A percentile compares a stretch with the other conserved stretches of the same genome.
These are phyloP conservation scores for Zophobas morio DNA, from an alignment of 1,140 invertebrate species.

Conservation along the genomic window DNA sequence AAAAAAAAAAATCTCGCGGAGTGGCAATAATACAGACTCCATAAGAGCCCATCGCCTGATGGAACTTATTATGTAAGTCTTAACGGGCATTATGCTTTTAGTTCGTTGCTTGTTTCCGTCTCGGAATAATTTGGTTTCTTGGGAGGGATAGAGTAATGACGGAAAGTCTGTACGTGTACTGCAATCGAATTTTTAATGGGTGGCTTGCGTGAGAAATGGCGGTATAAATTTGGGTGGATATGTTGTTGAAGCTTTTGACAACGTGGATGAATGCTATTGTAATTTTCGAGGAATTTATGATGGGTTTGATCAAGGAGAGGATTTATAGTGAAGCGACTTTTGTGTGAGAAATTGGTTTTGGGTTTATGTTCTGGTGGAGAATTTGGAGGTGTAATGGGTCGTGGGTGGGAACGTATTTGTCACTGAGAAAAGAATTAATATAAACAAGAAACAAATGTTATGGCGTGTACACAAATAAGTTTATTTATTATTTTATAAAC, in stretches of 20 bases:
- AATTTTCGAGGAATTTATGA: slow-evolving; percentile 2
- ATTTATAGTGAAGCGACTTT: not conserved
- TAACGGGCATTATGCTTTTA: slow-evolving; percentile 36
- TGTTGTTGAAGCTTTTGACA: not conserved
- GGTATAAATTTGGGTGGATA: not conserved
- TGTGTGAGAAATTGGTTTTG: not conserved
- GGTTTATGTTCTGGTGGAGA: slow-evolving; percentile 17
- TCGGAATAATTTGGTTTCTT: slow-evolving; percentile 14
- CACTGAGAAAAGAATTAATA: no score
- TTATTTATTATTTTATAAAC: no score
- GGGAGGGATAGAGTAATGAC: not conserved
- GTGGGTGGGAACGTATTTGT: not conserved
- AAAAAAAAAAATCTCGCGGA: not conserved
- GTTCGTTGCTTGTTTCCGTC: slow-evolving; percentile 10
- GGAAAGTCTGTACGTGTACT: not conserved
- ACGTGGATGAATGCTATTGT: not conserved
- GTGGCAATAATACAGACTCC: not conserved
- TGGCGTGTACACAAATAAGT: no score
- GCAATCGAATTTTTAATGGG: not conserved
- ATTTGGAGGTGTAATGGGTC: slow-evolving; percentile 4
- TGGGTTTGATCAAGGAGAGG: not conserved
- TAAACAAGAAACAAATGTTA: no score
- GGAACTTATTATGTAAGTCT: slow-evolving; percentile 37
- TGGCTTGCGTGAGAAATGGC: slow-evolving; percentile 4
- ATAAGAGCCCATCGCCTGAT: slow-evolving; percentile 16